Evolutionary conservation across 1,140 invertebrate species (phyloP).

Genomic region (Drosophila bocqueti): DNA sequence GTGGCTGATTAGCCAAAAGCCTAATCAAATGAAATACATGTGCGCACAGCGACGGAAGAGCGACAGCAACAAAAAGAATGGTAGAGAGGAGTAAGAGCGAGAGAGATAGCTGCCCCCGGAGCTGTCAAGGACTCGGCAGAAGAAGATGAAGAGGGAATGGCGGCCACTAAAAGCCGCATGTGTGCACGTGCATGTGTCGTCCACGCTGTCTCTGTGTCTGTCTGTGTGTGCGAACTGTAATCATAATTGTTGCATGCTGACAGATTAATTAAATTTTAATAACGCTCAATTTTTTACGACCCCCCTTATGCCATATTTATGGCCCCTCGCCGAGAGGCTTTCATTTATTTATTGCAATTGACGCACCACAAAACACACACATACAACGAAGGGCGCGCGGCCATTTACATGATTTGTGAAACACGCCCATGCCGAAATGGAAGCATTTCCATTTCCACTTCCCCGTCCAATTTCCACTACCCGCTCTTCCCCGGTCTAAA

Average conservation of each 20-base stretch:
- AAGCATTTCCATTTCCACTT: conserved; percentile 17
- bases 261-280: conserved; percentile 81
- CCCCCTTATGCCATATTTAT: conserved; percentile 28
- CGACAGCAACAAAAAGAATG: neutral
- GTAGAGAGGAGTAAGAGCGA: neutral
- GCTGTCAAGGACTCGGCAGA: conserved; percentile 14
- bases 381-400: neutral
- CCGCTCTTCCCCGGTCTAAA: conserved; percentile 1
- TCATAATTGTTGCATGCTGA: conserved; percentile 61
- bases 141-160: neutral
- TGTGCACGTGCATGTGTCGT: conserved; percentile 19
- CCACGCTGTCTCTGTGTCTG: neutral
- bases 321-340: conserved; percentile 19
- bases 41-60: conserved; percentile 10
- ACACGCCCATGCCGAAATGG: conserved; percentile 21
- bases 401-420: conserved; percentile 39
- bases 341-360: conserved; percentile 70
- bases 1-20: conserved; percentile 59
- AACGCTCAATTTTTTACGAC: conserved; percentile 60
- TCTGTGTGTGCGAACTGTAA: conserved; percentile 31
- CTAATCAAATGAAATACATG: conserved; percentile 65
- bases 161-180: conserved; percentile 17
- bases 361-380: conserved; percentile 3
- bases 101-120: conserved; percentile 29
- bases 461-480: neutral